Conservation (phyloP, 2,113 vertebrate genomes). For the Oreochromis niloticus region DNA sequence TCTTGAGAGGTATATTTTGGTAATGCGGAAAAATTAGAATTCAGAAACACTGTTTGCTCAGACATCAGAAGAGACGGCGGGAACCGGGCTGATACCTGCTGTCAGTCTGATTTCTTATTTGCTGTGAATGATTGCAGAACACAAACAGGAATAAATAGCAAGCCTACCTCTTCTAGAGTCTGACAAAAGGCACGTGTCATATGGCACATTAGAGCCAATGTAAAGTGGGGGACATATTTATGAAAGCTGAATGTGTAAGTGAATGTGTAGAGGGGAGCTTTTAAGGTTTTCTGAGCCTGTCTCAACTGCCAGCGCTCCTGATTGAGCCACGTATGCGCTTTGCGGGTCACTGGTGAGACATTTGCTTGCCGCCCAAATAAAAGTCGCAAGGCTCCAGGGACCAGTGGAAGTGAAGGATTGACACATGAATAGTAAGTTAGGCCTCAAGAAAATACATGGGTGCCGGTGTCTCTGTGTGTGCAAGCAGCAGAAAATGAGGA, state of each 20-base stretch:
- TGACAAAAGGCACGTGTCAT: not conserved
- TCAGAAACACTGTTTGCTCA: not conserved
- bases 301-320: not conserved
- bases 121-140: not conserved
- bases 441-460: not conserved
- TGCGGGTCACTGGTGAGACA: not conserved
- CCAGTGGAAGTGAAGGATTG: not conserved
- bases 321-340: not conserved
- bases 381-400: not conserved
- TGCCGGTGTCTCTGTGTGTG: not conserved
- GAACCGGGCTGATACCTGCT: not conserved
- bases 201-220: not conserved
- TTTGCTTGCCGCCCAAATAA: conserved; percentile 5
- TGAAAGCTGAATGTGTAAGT: not conserved
- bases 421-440: conserved; percentile 17
- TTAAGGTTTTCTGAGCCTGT: not conserved
- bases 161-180: not conserved
- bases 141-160: not conserved
- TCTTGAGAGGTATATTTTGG: not conserved
- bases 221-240: not conserved
- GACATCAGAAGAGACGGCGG: not conserved
- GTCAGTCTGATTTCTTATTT: not conserved
- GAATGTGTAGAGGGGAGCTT: not conserved
- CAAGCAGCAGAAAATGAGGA: not conserved
- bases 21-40: not conserved